These are phyloP conservation scores for Limosa lapponica DNA, from an alignment of 2,797 vertebrate species.

Conservation along the genomic window DNA sequence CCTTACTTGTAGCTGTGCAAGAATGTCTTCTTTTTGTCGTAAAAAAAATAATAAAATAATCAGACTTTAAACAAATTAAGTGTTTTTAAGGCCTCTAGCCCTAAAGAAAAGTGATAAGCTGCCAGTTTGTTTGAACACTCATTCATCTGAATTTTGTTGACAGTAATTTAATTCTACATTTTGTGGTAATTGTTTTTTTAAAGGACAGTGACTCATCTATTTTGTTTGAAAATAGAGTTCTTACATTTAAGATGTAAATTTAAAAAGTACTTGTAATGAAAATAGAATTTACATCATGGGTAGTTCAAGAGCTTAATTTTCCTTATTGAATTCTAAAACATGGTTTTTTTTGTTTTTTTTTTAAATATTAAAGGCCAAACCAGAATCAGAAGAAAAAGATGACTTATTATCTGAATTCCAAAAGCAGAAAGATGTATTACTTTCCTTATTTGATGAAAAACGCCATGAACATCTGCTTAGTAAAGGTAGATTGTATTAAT, in stretches of 20 bases:
- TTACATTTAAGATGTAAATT: neutral
- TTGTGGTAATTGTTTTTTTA: neutral
- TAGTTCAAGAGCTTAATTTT: neutral
- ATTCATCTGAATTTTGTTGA: neutral
- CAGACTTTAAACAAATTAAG: neutral
- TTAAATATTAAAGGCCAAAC: slow-evolving; percentile 73
- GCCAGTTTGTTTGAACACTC: neutral
- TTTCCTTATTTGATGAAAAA: slow-evolving; percentile 92
- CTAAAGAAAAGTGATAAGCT: neutral
- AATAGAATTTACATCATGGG: neutral
- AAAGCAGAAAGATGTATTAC: slow-evolving; percentile 88
- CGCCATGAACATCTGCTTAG: slow-evolving; percentile 92
- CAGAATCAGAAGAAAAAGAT: slow-evolving; percentile 88
- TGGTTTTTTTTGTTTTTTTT: slow-evolving; percentile 25
- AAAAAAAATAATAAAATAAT: neutral
- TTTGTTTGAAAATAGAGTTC: neutral
- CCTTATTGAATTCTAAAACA: neutral
- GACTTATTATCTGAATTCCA: slow-evolving; percentile 86
- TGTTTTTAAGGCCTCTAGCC: neutral
- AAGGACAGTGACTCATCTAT: neutral
- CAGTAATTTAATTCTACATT: neutral
- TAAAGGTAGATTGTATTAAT: slow-evolving; percentile 82
- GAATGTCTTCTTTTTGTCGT: neutral
- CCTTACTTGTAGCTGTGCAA: neutral
- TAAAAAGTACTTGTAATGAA: neutral